Percentiles rank a stretch among this genome's conserved stretches.
Evolutionary conservation across 2,113 vertebrate genomes (phyloP).

Genomic region (Catharus bicknelli): DNA sequence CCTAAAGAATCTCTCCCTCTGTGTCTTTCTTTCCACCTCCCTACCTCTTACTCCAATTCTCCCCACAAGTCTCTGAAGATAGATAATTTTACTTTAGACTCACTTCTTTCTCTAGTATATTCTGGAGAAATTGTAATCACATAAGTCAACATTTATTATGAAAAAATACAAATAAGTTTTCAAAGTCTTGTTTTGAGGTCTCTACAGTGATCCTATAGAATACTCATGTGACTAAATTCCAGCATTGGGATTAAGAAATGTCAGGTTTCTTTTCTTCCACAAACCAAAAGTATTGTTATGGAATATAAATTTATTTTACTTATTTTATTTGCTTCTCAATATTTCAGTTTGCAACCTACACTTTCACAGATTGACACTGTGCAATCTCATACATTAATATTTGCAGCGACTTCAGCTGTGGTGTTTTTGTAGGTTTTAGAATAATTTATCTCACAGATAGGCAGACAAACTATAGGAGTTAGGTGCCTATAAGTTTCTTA

Average conservation of each 20-base stretch:
- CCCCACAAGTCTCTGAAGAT: background rate
- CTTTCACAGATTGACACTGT: background rate
- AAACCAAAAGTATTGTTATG: background rate
- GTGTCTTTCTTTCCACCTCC: background rate
- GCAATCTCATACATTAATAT: background rate
- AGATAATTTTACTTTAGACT: background rate
- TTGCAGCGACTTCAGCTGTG: background rate
- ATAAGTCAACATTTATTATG: background rate
- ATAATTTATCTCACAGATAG: too few species aligned
- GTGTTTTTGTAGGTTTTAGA: too few species aligned
- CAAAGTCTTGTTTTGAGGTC: background rate
- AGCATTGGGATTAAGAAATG: fast-evolving
- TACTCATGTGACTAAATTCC: background rate
- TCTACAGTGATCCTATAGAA: background rate
- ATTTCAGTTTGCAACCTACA: background rate
- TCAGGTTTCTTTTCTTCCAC: background rate
- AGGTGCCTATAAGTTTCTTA: too few species aligned
- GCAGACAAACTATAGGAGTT: too few species aligned
- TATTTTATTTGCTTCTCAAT: background rate
- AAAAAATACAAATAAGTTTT: background rate
- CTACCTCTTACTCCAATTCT: background rate
- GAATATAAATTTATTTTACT: background rate
- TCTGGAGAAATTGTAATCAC: background rate
- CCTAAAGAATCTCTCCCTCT: background rate
- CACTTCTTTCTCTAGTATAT: background rate